Base-by-base conservation (phyloP, 2,113 vertebrate genomes). In the Myotis lucifugus region DNA sequence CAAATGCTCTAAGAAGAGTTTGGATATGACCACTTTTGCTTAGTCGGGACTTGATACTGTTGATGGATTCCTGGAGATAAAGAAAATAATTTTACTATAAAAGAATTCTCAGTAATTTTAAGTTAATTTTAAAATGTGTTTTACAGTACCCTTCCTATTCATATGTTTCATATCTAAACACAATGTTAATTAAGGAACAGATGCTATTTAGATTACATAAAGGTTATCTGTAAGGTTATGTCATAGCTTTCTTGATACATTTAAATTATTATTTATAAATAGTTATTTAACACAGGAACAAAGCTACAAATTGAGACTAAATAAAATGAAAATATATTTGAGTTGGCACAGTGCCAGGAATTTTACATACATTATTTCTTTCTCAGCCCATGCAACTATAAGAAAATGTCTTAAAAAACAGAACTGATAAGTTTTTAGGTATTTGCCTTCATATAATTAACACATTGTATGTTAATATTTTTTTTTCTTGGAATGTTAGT, bases 1-100 rank as follows among this genome's bases (percentile, higher is more conserved):
- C 99, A 81, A 99, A 99, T 13, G 99, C 99, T 97, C 98, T 98
- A 85, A 99, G 99, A 91, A 99, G 85, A 3, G 98, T 99, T 98
- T 99, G 99, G 97, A 99, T 99, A 91, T 99, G 99, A 66, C 99
- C 97, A 6, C 99, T 99, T 98, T 99, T 99, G 78, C 99, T 99
- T 97, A 99, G 97, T 52, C 99, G 99, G 83, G 99, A 98, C 98
- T 99, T 99, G 94, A 99, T 99, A 17, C 98, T 99, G 98, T 99
- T 99, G 97, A 99, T 99, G 64, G 99, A 99, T 98, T 99, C 99
- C 99, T 99, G 96, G 46, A 95, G 92, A 97, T 93, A 96, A 97
- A 97, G 3, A 95, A 90, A 95, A 98, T 18, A 96, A 66, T 97
- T 97, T 98, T 94, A 98, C 29, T 85, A 85, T 48, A 34, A 73